Percentiles rank a stretch among this genome's conserved stretches.
Conservation (phyloP, 1,140 invertebrate species). For the Babylonia areolata region DNA sequence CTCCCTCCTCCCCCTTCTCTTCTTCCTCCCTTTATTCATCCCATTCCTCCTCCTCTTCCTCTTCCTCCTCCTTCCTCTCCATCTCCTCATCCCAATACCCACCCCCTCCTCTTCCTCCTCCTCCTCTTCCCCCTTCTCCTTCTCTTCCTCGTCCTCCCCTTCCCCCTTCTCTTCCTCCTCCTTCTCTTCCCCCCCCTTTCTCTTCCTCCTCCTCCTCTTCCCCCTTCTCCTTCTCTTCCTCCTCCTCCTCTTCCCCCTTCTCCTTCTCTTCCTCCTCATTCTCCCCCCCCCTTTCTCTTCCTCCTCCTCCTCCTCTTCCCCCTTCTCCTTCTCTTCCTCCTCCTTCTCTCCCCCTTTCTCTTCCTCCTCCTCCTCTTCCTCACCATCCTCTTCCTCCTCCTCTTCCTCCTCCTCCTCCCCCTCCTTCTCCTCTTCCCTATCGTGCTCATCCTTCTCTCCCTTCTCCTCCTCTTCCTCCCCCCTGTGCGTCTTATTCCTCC, state of each 20-base stretch:
- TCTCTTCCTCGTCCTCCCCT: not conserved
- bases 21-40: not conserved
- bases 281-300: too few species aligned
- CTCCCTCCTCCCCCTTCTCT: not conserved
- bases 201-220: not conserved
- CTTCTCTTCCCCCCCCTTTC: not conserved
- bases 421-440: not conserved
- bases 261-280: not conserved
- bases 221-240: not conserved
- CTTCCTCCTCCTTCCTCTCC: not conserved
- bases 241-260: not conserved
- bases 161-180: conserved; percentile 10
- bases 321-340: too few species aligned
- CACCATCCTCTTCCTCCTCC: conserved; percentile 13
- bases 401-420: not conserved
- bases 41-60: not conserved
- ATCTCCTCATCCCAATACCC: not conserved
- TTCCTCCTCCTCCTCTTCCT: not conserved
- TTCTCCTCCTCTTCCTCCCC: not conserved
- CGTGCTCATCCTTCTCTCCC: not conserved
- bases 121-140: not conserved
- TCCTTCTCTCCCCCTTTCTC: too few species aligned
- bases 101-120: not conserved
- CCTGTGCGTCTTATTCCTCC: not conserved
- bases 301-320: too few species aligned